A percentile compares a stretch with the other conserved stretches of the same genome.
These are phyloP conservation scores for Gobius niger DNA, from an alignment of 2,113 vertebrate species.

Conservation along the genomic window DNA sequence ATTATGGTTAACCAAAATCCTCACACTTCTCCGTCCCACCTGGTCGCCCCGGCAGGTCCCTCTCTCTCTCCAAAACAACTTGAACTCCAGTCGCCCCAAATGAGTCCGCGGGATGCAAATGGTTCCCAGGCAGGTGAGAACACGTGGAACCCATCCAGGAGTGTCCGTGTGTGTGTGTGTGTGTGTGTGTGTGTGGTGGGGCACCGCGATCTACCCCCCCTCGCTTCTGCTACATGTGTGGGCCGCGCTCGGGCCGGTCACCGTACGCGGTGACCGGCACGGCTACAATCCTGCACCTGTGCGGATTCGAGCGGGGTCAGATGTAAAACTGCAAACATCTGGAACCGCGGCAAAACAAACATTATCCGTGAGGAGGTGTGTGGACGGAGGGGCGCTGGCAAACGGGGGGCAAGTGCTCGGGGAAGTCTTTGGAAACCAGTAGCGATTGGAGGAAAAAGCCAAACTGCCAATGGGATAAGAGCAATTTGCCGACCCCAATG, in stretches of 20 bases:
- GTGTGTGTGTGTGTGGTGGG: neutral
- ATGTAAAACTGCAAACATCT: slow-evolving; percentile 56
- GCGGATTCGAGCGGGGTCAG: slow-evolving; percentile 33
- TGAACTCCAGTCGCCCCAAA: slow-evolving; percentile 37
- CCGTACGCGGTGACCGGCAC: slow-evolving; percentile 43
- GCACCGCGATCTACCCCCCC: neutral
- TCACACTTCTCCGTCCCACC: neutral
- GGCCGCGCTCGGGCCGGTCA: slow-evolving; percentile 17
- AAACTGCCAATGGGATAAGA: neutral
- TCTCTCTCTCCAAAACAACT: slow-evolving; percentile 17
- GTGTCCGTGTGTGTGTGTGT: slow-evolving; percentile 16
- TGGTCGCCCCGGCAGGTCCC: slow-evolving; percentile 7
- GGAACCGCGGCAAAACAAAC: slow-evolving; percentile 8
- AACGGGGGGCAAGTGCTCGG: neutral
- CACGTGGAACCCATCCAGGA: slow-evolving; percentile 44
- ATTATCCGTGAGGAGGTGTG: neutral
- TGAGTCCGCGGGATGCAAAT: slow-evolving; percentile 37
- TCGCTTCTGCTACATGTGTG: slow-evolving; percentile 58
- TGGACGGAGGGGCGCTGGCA: neutral
- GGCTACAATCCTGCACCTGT: slow-evolving; percentile 58
- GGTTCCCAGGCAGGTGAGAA: slow-evolving; percentile 43
- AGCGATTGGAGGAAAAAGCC: neutral
- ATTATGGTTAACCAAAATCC: neutral
- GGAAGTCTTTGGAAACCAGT: too few relatives aligned
- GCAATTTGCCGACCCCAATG: too few relatives aligned